These are phyloP conservation scores for Heliconius aoede DNA, from an alignment of 2,888 invertebrate genomes.

Conservation along the genomic window DNA sequence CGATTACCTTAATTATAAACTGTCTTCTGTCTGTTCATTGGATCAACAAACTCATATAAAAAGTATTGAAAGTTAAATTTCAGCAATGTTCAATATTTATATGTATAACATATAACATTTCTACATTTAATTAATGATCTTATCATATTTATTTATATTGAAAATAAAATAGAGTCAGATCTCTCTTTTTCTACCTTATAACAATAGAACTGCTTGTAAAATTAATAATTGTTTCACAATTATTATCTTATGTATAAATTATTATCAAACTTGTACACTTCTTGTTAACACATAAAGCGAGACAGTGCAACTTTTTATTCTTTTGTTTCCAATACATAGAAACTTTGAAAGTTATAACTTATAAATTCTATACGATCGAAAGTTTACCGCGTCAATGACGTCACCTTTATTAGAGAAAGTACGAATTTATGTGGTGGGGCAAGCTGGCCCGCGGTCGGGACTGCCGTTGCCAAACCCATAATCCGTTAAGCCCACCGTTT, in stretches of 20 bases:
- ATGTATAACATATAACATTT: neutral
- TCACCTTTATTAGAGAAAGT: constrained; percentile 78
- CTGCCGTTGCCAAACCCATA: constrained; percentile 71
- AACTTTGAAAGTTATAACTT: constrained; percentile 44
- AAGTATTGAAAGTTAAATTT: neutral
- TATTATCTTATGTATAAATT: neutral
- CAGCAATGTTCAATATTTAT: neutral
- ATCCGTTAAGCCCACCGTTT: constrained; percentile 69
- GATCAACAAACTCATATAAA: neutral
- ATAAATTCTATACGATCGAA: constrained; percentile 51
- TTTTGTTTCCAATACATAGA: constrained; percentile 28
- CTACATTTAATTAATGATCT: neutral
- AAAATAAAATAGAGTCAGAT: too few species aligned
- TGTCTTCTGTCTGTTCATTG: constrained; percentile 5
- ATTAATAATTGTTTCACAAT: neutral
- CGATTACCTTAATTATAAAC: constrained; percentile 37
- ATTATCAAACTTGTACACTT: constrained; percentile 12
- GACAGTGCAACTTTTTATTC: constrained; percentile 48
- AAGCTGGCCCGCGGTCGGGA: constrained; percentile 66
- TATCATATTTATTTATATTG: neutral
- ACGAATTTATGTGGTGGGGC: constrained; percentile 70
- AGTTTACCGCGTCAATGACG: constrained; percentile 73
- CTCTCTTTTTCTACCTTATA: neutral
- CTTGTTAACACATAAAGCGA: constrained; percentile 37
- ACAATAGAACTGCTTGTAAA: neutral